These are phyloP conservation scores for Nymphalis polychloros DNA, from an alignment of 2,888 invertebrate genomes.

Conservation along the genomic window DNA sequence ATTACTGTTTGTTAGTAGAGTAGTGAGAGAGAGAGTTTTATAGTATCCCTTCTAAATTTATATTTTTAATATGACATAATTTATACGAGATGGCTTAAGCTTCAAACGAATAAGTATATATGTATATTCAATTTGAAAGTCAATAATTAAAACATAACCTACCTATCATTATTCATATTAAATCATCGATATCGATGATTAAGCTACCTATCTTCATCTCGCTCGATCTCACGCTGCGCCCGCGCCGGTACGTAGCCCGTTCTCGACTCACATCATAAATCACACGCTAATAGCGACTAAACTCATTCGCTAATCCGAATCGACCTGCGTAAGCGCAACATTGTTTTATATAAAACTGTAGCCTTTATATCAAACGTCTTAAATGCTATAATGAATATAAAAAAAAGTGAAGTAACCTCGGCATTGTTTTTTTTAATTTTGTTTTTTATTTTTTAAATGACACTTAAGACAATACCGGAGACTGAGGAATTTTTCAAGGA, in stretches of 20 bases:
- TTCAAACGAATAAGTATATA: neutral
- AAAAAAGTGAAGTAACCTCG: neutral
- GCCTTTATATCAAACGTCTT: neutral
- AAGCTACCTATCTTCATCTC: constrained; percentile 43
- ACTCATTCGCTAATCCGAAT: constrained; percentile 78
- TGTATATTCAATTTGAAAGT: neutral
- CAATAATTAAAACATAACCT: constrained; percentile 6
- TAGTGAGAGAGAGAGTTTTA: too few relatives aligned
- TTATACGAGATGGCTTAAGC: neutral
- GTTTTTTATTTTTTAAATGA: constrained; percentile 23
- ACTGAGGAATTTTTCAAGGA: constrained; percentile 21
- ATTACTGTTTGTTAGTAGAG: too few relatives aligned
- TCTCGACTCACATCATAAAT: constrained; percentile 75
- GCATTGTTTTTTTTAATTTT: constrained; percentile 16
- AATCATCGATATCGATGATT: constrained; percentile 42
- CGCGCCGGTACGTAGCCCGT: constrained; percentile 51
- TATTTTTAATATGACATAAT: neutral
- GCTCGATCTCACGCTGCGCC: constrained; percentile 70
- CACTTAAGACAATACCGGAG: constrained; percentile 22
- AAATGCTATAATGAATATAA: neutral
- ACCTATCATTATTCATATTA: constrained; percentile 6
- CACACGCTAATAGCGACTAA: constrained; percentile 77
- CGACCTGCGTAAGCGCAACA: constrained; percentile 40
- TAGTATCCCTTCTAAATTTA: neutral
- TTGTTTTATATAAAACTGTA: neutral